Conservation (phyloP, 1,140 invertebrate genomes). For the Orussus abietinus region DNA sequence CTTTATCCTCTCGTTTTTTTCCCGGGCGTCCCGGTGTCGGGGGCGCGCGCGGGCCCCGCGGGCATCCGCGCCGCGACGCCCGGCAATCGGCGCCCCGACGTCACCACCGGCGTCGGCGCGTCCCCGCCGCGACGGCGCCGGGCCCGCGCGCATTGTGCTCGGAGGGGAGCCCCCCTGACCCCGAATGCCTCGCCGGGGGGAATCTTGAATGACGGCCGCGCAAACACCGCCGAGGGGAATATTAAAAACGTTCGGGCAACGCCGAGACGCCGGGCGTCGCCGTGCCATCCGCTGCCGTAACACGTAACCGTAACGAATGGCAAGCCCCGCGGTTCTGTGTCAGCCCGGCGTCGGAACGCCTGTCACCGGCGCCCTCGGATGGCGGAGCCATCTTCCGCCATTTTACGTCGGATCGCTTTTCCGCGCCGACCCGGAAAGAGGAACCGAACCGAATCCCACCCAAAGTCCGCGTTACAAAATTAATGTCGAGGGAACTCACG, state of each 20-base stretch:
- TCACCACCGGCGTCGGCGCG: conserved; percentile 22
- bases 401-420: no score
- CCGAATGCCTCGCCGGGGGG: conserved; percentile 6
- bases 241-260: conserved; percentile 39
- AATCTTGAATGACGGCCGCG: conserved; percentile 34
- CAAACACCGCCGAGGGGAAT: conserved; percentile 39
- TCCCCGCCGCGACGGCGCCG: conserved; percentile 1
- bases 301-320: conserved; percentile 27
- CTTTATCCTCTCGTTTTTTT: conserved; percentile 30
- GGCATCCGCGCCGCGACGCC: conserved; percentile 9
- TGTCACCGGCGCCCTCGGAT: no score
- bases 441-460: no score
- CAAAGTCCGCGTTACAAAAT: no score
- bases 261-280: conserved; percentile 15
- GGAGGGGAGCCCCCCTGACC: no score
- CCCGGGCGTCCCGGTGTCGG: no score
- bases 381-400: no score
- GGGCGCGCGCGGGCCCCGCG: conserved; percentile 5
- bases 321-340: conserved; percentile 37
- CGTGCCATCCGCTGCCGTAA: conserved; percentile 16
- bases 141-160: conserved; percentile 10
- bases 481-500: no score
- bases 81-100: conserved; percentile 16
- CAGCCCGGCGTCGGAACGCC: no score
- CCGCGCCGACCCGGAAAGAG: no score